phyloP scores from a whole-genome alignment of 2,113 vertebrate genomes.

The Stercorarius parasiticus region DNA sequence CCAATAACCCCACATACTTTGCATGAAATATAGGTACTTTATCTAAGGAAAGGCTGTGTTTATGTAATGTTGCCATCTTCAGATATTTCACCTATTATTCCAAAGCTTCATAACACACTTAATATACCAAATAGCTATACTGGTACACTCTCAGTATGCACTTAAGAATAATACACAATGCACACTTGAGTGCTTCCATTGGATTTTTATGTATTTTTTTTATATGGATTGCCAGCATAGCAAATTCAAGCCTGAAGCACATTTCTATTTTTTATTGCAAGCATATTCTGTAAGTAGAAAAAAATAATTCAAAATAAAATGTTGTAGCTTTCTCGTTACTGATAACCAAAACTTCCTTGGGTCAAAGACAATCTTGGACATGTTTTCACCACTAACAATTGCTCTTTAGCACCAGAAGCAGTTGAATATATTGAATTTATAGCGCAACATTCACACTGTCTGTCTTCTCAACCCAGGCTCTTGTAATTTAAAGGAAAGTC shows the following conservation, averaged over 20 bases:
- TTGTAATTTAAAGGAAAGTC: constrained; percentile 74
- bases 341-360: constrained; percentile 18
- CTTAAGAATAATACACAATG: constrained; percentile 10
- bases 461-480: constrained; percentile 58
- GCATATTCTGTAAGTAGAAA: background rate
- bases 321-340: background rate
- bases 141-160: background rate
- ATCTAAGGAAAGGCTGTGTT: background rate
- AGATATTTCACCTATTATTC: background rate
- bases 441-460: constrained; percentile 51
- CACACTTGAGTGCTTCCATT: background rate
- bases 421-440: constrained; percentile 69
- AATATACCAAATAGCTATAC: background rate
- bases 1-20: background rate
- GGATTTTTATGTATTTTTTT: constrained; percentile 33
- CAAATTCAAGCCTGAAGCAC: constrained; percentile 27
- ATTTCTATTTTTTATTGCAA: constrained; percentile 17
- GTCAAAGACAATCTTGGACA: background rate
- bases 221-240: background rate
- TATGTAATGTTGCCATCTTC: background rate
- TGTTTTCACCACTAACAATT: constrained; percentile 28
- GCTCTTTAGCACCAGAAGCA: constrained; percentile 36
- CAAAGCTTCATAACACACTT: background rate
- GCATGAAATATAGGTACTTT: background rate
- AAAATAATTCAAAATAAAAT: constrained; percentile 31